A percentile compares a stretch with the other conserved stretches of the same genome.
phyloP scores from a whole-genome alignment of 1,140 invertebrate species.

The Hycleus phaleratus region DNA sequence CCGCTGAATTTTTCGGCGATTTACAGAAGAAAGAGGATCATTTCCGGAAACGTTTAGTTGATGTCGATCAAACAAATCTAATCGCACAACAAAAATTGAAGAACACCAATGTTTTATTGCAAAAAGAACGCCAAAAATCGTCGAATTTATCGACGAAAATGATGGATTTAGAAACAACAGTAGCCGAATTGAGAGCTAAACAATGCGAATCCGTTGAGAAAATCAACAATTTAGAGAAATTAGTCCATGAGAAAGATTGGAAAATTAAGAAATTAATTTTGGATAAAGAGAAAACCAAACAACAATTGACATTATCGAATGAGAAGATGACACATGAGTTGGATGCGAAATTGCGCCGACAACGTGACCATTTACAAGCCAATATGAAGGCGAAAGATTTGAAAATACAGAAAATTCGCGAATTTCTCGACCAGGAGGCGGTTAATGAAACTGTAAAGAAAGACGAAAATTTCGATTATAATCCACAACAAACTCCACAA shows the following conservation, averaged over 20 bases:
- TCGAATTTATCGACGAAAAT: slow-evolving; percentile 50
- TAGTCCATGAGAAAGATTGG: slow-evolving; percentile 58
- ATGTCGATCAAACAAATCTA: slow-evolving; percentile 28
- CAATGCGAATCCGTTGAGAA: slow-evolving; percentile 30
- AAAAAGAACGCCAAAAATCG: slow-evolving; percentile 52
- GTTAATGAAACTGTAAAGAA: neutral
- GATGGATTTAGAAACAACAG: slow-evolving; percentile 47
- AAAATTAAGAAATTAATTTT: slow-evolving; percentile 61
- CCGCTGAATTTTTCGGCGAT: neutral
- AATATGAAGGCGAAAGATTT: slow-evolving; percentile 46
- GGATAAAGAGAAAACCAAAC: slow-evolving; percentile 68
- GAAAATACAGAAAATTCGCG: slow-evolving; percentile 45
- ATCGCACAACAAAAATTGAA: neutral
- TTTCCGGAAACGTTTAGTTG: slow-evolving; percentile 30
- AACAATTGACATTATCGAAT: slow-evolving; percentile 61
- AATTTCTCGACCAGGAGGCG: slow-evolving; percentile 42
- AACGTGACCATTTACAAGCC: slow-evolving; percentile 56
- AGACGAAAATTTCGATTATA: neutral
- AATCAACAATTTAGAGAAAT: slow-evolving; percentile 35
- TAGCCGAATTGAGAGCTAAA: slow-evolving; percentile 47
- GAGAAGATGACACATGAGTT: slow-evolving; percentile 60
- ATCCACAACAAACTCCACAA: neutral
- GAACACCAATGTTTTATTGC: neutral
- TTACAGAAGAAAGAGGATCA: too few relatives aligned
- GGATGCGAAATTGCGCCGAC: slow-evolving; percentile 55